Base-by-base conservation (phyloP, 2,888 invertebrate species). In the Sminthurides aquaticus region DNA sequence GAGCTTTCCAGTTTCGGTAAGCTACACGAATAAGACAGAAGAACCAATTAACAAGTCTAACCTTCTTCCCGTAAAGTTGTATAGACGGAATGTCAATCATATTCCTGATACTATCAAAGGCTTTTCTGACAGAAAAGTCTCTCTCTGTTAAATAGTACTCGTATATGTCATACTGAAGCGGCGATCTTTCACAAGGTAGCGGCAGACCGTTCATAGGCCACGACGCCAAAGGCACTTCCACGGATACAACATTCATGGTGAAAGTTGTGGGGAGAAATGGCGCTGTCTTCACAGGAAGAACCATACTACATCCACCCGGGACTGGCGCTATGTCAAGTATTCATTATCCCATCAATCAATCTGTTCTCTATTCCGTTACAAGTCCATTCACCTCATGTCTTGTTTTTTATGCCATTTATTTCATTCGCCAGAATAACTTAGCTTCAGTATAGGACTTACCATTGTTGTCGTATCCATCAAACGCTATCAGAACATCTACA, bases 261-360 rank as follows among this genome's bases (percentile, higher is more conserved):
- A 79, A 77, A 1, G 67, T 69, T 26, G 85, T 70, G 59, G 78
- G 78, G 75, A 86, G 81, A 75, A 81, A 87, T 0, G 90, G 87
- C 8, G 86, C 83, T 69, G 82, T 81, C 70, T 82, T 79, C 20
- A 84, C 76, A 49, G 83, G 78, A 71, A 85, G 85, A 74, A 86
- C 87, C 82, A 86, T 82, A 75, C 88, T 89, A 76, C 90, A 90
- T 22, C 88, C 90, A 49, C 90, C 90, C 22, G 90, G 89, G 70
- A 88, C 79, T 0, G 90, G 90, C 76, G 85, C 90, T 90, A 78
- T 67, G 80, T n/a, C n/a, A n/a, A 74, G 60, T 69, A 75, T n/a
- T n/a, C n/a, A n/a, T n/a, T 71, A 57, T 57, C 5, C 25, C 3
- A 57, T 26, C 18, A 57, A 57, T 57, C 3, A 25, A 57, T 54